Percentiles rank a stretch among this genome's conserved stretches.
These are phyloP conservation scores for Pipa parva DNA, from an alignment of 2,113 vertebrate genomes.

Conservation along the genomic window DNA sequence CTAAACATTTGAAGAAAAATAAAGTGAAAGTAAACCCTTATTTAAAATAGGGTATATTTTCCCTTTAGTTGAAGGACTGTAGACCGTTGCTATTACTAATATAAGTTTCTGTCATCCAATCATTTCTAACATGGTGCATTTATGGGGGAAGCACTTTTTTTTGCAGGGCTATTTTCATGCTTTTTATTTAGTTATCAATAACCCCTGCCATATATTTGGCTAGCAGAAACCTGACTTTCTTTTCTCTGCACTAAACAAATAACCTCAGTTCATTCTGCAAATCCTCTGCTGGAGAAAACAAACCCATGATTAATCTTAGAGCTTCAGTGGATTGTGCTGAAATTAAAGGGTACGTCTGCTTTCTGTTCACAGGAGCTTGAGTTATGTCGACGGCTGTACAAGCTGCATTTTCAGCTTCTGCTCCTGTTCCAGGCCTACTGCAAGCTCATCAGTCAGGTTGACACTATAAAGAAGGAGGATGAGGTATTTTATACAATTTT, in stretches of 20 bases:
- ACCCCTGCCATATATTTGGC: conserved; percentile 50
- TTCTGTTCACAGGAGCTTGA: conserved; percentile 82
- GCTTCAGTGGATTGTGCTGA: not conserved
- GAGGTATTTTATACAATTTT: conserved; percentile 71
- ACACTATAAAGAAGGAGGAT: conserved; percentile 86
- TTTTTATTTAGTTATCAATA: conserved; percentile 49
- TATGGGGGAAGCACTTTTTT: conserved; percentile 3
- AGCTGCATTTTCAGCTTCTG: conserved; percentile 94
- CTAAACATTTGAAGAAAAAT: too few species aligned
- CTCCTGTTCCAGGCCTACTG: conserved; percentile 97
- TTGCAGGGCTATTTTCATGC: conserved; percentile 5
- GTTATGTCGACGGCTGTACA: conserved; percentile 90
- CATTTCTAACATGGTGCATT: conserved; percentile 44
- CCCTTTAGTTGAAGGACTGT: not conserved
- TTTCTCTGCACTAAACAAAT: conserved; percentile 53
- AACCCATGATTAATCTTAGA: conserved; percentile 32
- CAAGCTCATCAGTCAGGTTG: conserved; percentile 91
- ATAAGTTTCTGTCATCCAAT: conserved; percentile 41
- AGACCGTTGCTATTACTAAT: conserved; percentile 21
- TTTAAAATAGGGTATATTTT: not conserved
- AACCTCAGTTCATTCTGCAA: conserved; percentile 46
- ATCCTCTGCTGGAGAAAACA: conserved; percentile 42
- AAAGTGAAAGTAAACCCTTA: too few species aligned
- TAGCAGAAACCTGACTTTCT: conserved; percentile 49
- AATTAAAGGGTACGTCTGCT: conserved; percentile 26